phyloP scores from a whole-genome alignment of 2,888 invertebrate genomes.

The Cactoblastis cactorum region DNA sequence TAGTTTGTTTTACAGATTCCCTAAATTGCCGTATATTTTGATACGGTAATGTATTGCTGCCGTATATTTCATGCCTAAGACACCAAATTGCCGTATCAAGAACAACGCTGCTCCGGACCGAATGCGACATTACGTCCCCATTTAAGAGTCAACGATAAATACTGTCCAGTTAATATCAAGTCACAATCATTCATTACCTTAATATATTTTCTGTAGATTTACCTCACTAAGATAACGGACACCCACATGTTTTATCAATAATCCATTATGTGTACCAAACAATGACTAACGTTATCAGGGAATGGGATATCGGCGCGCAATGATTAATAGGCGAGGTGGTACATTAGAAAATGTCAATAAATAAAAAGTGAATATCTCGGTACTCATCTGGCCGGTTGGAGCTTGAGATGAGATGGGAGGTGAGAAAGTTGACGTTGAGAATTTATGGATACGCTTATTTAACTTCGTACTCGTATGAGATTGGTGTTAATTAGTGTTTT shows the following conservation, averaged over 20 bases:
- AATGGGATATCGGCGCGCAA: conserved; percentile 51
- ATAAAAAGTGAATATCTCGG: conserved; percentile 71
- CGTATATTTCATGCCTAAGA: no score
- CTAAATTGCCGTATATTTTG: no score
- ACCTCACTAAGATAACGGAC: conserved; percentile 65
- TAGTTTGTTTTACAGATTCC: no score
- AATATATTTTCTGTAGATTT: conserved; percentile 56
- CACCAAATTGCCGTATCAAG: no score
- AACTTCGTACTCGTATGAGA: no score
- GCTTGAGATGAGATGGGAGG: conserved; percentile 41
- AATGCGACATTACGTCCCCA: conserved; percentile 7
- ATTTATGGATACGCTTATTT: conserved; percentile 7
- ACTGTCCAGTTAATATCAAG: conserved; percentile 64
- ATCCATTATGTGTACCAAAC: conserved; percentile 76
- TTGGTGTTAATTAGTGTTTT: no score
- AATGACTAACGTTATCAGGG: conserved; percentile 70
- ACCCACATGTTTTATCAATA: conserved; percentile 78
- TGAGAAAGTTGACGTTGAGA: conserved; percentile 17
- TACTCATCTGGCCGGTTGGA: conserved; percentile 46
- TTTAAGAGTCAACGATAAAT: conserved; percentile 12
- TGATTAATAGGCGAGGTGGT: conserved; percentile 64
- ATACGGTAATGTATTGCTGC: no score
- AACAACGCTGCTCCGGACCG: no score
- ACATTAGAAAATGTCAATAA: conserved; percentile 78
- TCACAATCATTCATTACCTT: conserved; percentile 63